Evolutionary conservation across 2,888 invertebrate genomes (phyloP), one percentile per base, ranked within the genome.

Genomic region (Camptogramma bilineatum): DNA sequence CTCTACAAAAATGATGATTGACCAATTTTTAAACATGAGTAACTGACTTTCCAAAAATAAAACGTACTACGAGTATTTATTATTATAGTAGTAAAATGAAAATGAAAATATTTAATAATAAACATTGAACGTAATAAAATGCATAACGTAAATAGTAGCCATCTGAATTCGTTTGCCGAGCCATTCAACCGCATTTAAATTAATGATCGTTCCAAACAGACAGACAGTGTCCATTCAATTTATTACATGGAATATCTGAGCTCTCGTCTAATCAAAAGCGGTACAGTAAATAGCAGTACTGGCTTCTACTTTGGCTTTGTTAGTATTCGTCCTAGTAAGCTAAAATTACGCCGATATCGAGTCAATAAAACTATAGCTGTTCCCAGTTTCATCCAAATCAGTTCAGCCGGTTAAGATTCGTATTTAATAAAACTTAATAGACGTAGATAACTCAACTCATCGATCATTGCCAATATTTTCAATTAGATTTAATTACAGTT

Each of bases 101-200:
- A 55, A 52, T 64, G 17, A 53, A 52, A 42, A 24, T 31, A 50
- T 5, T 31, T 54, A 64, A 56, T 61, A 65, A 56, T 17, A 51
- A 57, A 50, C 34, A 46, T 56, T 52, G 34, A 58, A 7, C 44
- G 31, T 46, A 46, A 61, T 58, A 62, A 62, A 65, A 62, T 54
- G 52, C 46, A 51, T 54, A 55, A 55, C 24, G 24, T 64, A 52
- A 58, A 50, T 54, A 57, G 61, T 54, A 57, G 53, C 48, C 48
- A 58, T 62, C 62, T 31, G 62, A 58, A 62, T 55, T 59, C 62
- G 51, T 54, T 57, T 53, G 62, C 62, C 19, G 55, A 56, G 44
- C 62, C 51, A 66, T 66, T 66, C 58, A 66, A 55, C 46, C 62
- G 46, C 58, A 46, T 62, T 66, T 62, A 66, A 54, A 66, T 66